phyloP scores from a whole-genome alignment of 2,888 invertebrate genomes.

The Andrena haemorrhoa region DNA sequence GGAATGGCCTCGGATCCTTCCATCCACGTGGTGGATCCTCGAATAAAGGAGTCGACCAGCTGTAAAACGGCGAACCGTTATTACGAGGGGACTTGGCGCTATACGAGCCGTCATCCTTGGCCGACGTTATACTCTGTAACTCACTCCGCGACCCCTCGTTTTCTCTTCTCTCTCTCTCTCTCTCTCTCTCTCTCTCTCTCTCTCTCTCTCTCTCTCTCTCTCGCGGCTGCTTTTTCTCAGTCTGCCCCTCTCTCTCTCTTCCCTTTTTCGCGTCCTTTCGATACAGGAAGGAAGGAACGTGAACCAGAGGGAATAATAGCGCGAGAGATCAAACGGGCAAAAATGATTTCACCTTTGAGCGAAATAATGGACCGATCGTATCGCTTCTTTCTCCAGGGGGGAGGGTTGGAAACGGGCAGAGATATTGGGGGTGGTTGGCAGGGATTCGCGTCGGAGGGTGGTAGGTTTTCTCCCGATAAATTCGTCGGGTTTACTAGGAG shows the following conservation, averaged over 20 bases:
- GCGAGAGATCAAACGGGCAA: slow-evolving; percentile 64
- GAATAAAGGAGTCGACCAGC: slow-evolving; percentile 70
- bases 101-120: slow-evolving; percentile 63
- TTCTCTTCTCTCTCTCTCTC: slow-evolving; percentile 8
- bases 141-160: slow-evolving; percentile 40
- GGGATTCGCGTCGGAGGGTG: not conserved
- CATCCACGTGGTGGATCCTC: slow-evolving; percentile 70
- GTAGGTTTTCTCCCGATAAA: not conserved
- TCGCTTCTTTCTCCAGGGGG: not conserved
- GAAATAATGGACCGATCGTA: slow-evolving; percentile 47
- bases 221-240: not conserved
- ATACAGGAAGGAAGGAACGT: slow-evolving; percentile 16
- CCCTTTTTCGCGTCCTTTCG: slow-evolving; percentile 18
- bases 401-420: not conserved
- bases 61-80: slow-evolving; percentile 72
- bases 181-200: slow-evolving; percentile 19
- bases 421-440: not conserved
- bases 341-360: slow-evolving; percentile 65
- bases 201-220: too few species aligned
- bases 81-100: slow-evolving; percentile 65
- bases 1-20: slow-evolving; percentile 65
- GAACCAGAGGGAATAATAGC: slow-evolving; percentile 40
- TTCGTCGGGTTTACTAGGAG: slow-evolving; percentile 5
- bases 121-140: slow-evolving; percentile 54
- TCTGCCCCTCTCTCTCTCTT: not conserved